Evolutionary conservation across 2,113 vertebrate genomes (phyloP).

Genomic region (Anarhynchus alexandrinus): DNA sequence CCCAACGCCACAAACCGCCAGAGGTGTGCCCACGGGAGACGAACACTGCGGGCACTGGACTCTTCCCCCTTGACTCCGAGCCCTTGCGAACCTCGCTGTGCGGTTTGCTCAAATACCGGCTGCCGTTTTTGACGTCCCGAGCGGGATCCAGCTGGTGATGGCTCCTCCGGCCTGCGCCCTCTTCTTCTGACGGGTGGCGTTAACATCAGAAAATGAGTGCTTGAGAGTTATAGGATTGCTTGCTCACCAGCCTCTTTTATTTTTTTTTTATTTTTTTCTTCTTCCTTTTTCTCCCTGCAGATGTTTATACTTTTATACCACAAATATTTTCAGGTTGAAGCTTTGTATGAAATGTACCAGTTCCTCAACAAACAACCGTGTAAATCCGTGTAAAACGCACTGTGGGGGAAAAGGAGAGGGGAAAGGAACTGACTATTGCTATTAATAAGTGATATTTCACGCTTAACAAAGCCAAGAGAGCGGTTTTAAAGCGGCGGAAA

Average conservation of each 20-base stretch:
- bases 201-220: background rate
- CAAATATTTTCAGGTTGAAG: background rate
- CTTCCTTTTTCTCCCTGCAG: background rate
- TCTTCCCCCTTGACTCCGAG: background rate
- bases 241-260: background rate
- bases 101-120: background rate
- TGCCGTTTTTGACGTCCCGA: background rate
- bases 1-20: background rate
- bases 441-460: background rate
- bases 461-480: background rate
- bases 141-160: background rate
- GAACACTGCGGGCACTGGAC: background rate
- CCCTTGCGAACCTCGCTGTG: background rate
- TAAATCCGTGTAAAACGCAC: fast-evolving
- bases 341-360: background rate
- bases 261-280: too few species aligned
- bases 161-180: background rate
- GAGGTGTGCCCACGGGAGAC: fast-evolving
- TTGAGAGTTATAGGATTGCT: background rate
- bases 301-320: background rate
- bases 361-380: background rate
- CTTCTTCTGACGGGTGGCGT: background rate
- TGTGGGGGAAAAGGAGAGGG: too few species aligned
- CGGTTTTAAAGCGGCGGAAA: background rate
- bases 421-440: background rate